Evolutionary conservation across 2,797 vertebrate genomes (phyloP), one percentile per base, ranked within the genome.

Genomic region (Uromys caudimaculatus): DNA sequence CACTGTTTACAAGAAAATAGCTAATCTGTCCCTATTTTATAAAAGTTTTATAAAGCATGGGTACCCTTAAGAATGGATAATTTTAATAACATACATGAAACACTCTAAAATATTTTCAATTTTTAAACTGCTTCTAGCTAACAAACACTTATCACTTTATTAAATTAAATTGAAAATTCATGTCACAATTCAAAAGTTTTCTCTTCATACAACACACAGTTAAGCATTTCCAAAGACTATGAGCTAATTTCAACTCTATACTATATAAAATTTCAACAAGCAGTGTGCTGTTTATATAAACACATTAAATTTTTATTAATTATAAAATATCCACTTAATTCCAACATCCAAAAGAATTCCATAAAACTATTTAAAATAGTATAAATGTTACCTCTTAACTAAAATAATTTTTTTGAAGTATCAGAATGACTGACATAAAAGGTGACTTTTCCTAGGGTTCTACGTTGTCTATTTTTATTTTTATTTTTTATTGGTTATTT

Each of bases 101-200:
- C 21, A 85, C 19, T 90, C 76, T 93, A 58, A 89, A 94, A 87
- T 32, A 3, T 54, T 12, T 19, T 96, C 35, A 90, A 24, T 73
- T 64, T 94, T 95, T 90, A 69, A 94, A 78, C 6, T 87, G 17
- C 29, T 77, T 85, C 64, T 96, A 64, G 41, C 56, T 88, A 95
- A 96, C 84, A 56, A 96, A 91, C 27, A 85, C 54, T 64, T 96
- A 81, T 2, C 17, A 88, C 9, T 79, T 91, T 93, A 93, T 87
- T 94, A 92, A 90, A 73, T 83, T 89, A 94, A 97, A 83, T 89
- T 82, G 85, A 90, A 96, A 93, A 93, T 96, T 93, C 41, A 89
- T 52, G 41, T 83, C 87, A 29, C 0, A 47, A 6, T 94, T 19
- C 54, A 91, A 94, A 93, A 93, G 50, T 2, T 76, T 92, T 44